A percentile compares a stretch with the other conserved stretches of the same genome.
phyloP scores from a whole-genome alignment of 2,888 invertebrate species.

The Aphidoletes aphidimyza region DNA sequence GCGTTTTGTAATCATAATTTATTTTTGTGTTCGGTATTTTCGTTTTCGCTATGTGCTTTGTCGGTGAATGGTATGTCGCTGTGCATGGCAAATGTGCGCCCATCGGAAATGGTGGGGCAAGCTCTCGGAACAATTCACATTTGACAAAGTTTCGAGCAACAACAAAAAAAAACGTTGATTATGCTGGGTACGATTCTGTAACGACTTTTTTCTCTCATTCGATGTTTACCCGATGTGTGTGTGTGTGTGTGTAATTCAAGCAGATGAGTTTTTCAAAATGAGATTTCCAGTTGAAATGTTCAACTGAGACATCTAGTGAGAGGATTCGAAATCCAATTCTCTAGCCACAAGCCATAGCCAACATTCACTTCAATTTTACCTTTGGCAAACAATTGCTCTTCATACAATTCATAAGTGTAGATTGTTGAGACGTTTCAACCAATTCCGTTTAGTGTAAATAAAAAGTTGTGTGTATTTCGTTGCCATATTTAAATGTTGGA shows the following conservation, averaged over 20 bases:
- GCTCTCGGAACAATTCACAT: conserved; percentile 28
- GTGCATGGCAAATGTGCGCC: neutral
- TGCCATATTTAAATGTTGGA: too few species aligned
- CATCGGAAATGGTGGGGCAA: neutral
- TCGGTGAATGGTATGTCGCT: neutral
- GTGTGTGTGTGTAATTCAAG: neutral
- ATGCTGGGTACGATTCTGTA: conserved; percentile 38
- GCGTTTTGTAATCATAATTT: conserved; percentile 51
- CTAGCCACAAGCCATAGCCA: too few species aligned
- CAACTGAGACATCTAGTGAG: neutral
- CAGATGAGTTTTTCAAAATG: neutral
- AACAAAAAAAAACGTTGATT: neutral
- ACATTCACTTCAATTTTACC: too few species aligned
- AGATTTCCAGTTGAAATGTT: neutral
- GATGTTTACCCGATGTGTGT: conserved; percentile 29
- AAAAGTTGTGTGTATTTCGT: too few species aligned
- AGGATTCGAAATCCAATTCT: too few species aligned
- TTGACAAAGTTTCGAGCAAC: conserved; percentile 16
- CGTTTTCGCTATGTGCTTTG: neutral
- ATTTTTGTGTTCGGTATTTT: conserved; percentile 6
- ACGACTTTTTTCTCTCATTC: conserved; percentile 2
- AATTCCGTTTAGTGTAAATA: too few species aligned
- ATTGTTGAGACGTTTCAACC: too few species aligned
- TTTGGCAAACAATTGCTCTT: too few species aligned
- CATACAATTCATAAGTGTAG: too few species aligned